Base-by-base conservation (phyloP, 1,140 invertebrate genomes). In the Drosophila miranda region DNA sequence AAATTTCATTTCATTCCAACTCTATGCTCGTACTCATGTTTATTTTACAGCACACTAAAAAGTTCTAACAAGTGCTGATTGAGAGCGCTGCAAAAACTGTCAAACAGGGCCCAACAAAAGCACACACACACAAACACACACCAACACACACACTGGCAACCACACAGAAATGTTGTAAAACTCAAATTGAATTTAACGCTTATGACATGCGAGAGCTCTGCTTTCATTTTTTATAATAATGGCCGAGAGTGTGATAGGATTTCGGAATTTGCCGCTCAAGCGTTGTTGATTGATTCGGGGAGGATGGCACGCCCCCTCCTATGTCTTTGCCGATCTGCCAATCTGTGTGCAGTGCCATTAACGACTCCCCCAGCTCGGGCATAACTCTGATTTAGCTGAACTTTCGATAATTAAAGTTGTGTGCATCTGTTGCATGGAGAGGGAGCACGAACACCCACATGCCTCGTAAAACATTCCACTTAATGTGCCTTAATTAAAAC, bases 1-100 rank as follows among this genome's bases (percentile, higher is more conserved):
- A 84, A 86, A 84, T 84, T 86, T 80, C 81, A 83, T 83, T 83
- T 84, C 67, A 82, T 81, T 80, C 66, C 78, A 78, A 77, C 57
- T 73, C 58, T 58, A 64, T 49, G 61, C 73, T 84, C 82, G 86
- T 84, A 62, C 73, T 84, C 82, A 84, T 84, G 80, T 84, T 86
- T 84, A 84, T 84, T 86, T 84, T 84, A 86, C 73, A 60, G 60
- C 77, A 77, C 61, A 81, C 81, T 84, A 75, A 83, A 84, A 73
- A 83, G 71, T 83, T 84, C 80, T 86, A 84, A 77, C 80, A 83
- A 86, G 76, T 80, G 72, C 80, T 83, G 80, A 83, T 83, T 83
- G 80, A 83, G 80, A 78, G 74, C 64, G 62, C 66, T 68, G 76
- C 69, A 60, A 82, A 78, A 82, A 82, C 78, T 86, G 80, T 83